A percentile compares a stretch with the other conserved stretches of the same genome.
These are phyloP conservation scores for Burhinus oedicnemus DNA, from an alignment of 2,113 vertebrate species.

Conservation along the genomic window DNA sequence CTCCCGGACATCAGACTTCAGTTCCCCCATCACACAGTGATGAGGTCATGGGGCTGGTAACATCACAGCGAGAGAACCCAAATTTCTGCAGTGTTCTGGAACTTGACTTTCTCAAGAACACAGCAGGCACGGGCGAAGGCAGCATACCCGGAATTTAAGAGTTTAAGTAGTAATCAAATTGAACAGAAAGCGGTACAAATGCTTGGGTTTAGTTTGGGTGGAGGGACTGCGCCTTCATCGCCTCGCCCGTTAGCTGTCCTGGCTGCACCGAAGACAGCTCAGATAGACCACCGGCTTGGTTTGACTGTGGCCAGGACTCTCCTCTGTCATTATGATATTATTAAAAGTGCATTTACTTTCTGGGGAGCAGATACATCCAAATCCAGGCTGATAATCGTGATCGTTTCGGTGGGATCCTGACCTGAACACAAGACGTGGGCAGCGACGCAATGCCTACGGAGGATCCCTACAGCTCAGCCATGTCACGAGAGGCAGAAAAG, in stretches of 20 bases:
- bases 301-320: neutral
- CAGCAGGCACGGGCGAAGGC: neutral
- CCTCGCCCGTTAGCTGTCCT: too few species aligned
- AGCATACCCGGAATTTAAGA: too few species aligned
- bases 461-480: neutral
- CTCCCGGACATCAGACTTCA: neutral
- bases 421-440: neutral
- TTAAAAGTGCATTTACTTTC: neutral
- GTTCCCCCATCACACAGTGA: too few species aligned
- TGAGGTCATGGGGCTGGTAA: neutral
- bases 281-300: fast-evolving
- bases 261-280: neutral
- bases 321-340: neutral
- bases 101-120: too few species aligned
- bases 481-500: neutral
- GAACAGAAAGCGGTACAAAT: neutral
- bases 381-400: neutral
- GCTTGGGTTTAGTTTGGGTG: neutral
- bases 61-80: neutral
- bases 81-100: neutral
- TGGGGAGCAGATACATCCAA: neutral
- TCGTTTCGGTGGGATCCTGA: neutral
- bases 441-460: neutral
- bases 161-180: too few species aligned
- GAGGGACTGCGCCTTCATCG: too few species aligned